Base-by-base conservation (phyloP, 2,888 invertebrate species). In the Drosophila borealis region DNA sequence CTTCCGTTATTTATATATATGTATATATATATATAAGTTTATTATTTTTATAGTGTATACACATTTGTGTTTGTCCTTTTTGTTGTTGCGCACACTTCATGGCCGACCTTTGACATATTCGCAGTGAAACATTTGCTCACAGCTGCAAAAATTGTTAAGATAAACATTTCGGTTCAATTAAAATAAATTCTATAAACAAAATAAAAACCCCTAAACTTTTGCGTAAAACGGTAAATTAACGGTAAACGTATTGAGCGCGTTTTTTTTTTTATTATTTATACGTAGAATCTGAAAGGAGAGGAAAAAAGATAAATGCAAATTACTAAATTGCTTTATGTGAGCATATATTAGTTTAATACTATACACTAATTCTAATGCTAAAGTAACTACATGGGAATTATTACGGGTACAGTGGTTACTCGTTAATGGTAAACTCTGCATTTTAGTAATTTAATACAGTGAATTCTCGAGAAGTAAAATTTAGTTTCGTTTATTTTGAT, bases 41-140 rank as follows among this genome's bases (percentile, higher is more conserved):
- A 13, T 25, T 36, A 75, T 67, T 76, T 75, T 79, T 79, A 79
- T 56, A 60, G 60, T 74, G 76, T 69, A 45, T 60, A 66, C 67
- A 78, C 78, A 70, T 64, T 68, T 50, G 71, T 71, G 64, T 61
- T 61, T 81, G 74, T 82, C 70, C 69, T 87, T 78, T 60, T 70
- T 71, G 75, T 83, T 77, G 64, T 80, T 82, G 67, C 66, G 81
- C 84, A 78, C 88, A 87, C 88, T 90, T 88, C 89, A 84, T 86
- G 87, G 86, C 78, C 87, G 89, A 90, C 86, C 90, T 90, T 91
- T 81, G 91, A 90, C 89, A 91, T 91, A 87, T 88, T 89, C 83
- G 87, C 87, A 89, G 84, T 90, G 81, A 81, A 75, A 85, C 82
- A 83, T 90, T 85, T 56, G 81, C 80, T 88, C 88, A 88, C 80